Conservation (phyloP, 2,888 invertebrate genomes). For the Conchocele bisecta region DNA sequence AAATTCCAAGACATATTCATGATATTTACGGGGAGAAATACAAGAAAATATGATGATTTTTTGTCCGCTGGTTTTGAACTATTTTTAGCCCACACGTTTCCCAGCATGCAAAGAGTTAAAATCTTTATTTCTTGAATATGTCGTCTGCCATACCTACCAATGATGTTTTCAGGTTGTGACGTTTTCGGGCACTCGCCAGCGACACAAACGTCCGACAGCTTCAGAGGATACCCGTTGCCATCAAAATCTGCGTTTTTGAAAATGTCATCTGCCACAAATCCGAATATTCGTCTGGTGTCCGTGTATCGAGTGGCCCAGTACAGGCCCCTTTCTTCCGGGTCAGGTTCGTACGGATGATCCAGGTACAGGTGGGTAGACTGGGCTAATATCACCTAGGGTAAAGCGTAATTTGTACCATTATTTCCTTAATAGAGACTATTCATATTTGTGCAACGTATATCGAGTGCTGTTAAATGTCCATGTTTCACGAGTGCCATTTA, state of each 20-base stretch:
- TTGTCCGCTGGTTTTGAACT: no score
- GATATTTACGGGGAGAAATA: no score
- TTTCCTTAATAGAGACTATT: no score
- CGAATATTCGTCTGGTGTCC: constrained; percentile 70
- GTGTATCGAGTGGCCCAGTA: constrained; percentile 80
- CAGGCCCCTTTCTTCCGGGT: constrained; percentile 77
- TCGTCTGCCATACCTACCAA: constrained; percentile 61
- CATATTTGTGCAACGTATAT: no score
- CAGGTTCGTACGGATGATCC: constrained; percentile 76
- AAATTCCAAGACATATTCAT: no score
- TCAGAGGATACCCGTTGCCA: constrained; percentile 63
- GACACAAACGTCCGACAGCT: constrained; percentile 60
- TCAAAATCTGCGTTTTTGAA: constrained; percentile 64
- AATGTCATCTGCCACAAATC: constrained; percentile 69
- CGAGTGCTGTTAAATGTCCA: no score
- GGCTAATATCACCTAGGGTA: constrained; percentile 70
- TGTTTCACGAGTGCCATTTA: no score
- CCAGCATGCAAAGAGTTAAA: no score
- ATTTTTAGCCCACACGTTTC: no score
- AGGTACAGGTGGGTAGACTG: constrained; percentile 75
- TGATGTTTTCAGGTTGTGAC: constrained; percentile 70
- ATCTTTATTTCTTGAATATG: background rate
- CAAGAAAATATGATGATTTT: no score
- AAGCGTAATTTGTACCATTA: no score
- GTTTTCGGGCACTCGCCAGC: constrained; percentile 63